phyloP scores from a whole-genome alignment of 2,797 vertebrate species.

The Diplodus puntazzo region DNA sequence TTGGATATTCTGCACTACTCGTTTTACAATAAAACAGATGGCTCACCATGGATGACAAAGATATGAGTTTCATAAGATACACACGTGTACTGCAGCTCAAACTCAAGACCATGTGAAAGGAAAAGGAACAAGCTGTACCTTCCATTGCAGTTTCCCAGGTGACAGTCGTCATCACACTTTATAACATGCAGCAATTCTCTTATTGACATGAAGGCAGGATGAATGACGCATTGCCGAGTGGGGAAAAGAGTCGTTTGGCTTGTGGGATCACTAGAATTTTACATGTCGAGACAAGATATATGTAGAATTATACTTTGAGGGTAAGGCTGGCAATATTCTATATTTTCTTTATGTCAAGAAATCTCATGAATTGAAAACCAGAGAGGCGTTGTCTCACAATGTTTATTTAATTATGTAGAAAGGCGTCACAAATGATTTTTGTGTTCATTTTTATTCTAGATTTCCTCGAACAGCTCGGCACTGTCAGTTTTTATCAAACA shows the following conservation, averaged over 20 bases:
- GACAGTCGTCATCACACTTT: constrained; percentile 18
- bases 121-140: neutral
- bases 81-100: constrained; percentile 18
- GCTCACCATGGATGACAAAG: constrained; percentile 37
- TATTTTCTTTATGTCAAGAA: constrained; percentile 2
- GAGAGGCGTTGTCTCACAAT: neutral
- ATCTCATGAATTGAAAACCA: constrained; percentile 4
- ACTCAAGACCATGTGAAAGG: neutral
- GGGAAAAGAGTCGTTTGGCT: no score
- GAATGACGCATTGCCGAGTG: neutral
- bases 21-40: constrained; percentile 53
- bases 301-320: neutral
- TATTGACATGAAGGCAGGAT: constrained; percentile 7
- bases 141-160: constrained; percentile 22
- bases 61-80: constrained; percentile 30
- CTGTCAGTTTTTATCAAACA: neutral
- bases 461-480: neutral
- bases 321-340: neutral
- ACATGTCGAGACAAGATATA: neutral
- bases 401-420: neutral
- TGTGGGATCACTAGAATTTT: neutral
- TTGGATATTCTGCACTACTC: constrained; percentile 44
- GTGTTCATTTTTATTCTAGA: neutral
- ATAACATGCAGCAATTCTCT: constrained; percentile 30
- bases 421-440: neutral